Conservation (phyloP, 1,140 invertebrate species). For the Bombus consobrinus region DNA sequence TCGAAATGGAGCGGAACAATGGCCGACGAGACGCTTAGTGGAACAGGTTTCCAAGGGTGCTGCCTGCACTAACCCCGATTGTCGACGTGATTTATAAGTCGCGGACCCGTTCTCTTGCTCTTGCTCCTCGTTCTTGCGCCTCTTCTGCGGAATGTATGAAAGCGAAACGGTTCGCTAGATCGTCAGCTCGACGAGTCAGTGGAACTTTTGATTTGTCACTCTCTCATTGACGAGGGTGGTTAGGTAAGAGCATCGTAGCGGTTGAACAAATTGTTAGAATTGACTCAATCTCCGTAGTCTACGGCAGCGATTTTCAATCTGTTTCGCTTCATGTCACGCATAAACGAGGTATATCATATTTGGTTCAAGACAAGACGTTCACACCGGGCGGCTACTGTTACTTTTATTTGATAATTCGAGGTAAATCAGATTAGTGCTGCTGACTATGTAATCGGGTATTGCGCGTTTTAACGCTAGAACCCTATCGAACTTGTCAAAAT, state of each 20-base stretch:
- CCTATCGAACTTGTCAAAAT: no score
- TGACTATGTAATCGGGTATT: no score
- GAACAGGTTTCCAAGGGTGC: constrained; percentile 55
- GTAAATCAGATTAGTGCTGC: no score
- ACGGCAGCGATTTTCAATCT: no score
- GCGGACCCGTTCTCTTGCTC: constrained; percentile 11
- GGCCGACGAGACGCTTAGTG: constrained; percentile 37
- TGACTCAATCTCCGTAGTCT: no score
- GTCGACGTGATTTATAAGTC: constrained; percentile 59
- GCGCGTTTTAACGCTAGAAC: no score
- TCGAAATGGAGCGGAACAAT: constrained; percentile 53
- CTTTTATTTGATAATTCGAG: no score
- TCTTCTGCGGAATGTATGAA: constrained; percentile 23
- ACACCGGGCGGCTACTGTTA: no score
- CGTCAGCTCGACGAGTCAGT: background rate
- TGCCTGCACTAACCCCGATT: constrained; percentile 48
- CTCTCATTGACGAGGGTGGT: background rate
- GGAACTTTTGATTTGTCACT: constrained; percentile 20
- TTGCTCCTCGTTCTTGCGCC: background rate
- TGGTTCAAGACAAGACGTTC: no score
- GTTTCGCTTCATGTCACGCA: no score
- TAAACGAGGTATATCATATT: no score
- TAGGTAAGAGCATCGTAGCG: background rate
- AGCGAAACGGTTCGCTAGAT: constrained; percentile 38
- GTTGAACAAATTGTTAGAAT: no score